These are phyloP conservation scores for Mimumesa dahlbomi DNA, from an alignment of 2,888 invertebrate genomes.

Conservation along the genomic window DNA sequence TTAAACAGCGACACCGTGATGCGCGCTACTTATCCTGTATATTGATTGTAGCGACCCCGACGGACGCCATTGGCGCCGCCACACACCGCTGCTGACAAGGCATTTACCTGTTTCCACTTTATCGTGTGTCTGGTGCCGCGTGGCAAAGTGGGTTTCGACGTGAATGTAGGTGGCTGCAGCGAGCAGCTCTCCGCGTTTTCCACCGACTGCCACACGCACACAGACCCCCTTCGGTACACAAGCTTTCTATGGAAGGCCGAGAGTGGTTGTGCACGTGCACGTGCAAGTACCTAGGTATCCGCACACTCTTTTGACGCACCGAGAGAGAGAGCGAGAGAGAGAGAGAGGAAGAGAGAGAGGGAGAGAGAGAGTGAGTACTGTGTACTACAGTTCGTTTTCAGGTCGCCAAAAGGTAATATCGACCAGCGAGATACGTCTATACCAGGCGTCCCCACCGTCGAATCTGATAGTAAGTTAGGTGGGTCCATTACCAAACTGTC, in stretches of 20 bases:
- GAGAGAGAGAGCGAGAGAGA: slow-evolving; percentile 8
- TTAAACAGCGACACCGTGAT: slow-evolving; percentile 46
- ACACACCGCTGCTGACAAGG: slow-evolving; percentile 64
- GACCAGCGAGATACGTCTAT: slow-evolving; percentile 59
- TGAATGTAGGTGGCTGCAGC: slow-evolving; percentile 54
- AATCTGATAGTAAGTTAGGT: slow-evolving; percentile 50
- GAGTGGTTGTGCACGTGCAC: background rate
- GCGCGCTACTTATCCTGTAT: slow-evolving; percentile 56
- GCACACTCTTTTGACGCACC: slow-evolving; percentile 39
- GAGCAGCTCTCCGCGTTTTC: slow-evolving; percentile 45
- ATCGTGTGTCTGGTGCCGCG: slow-evolving; percentile 58
- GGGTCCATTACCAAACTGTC: slow-evolving; percentile 66
- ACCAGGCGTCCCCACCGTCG: slow-evolving; percentile 52
- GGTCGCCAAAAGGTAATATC: slow-evolving; percentile 64
- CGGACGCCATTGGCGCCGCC: slow-evolving; percentile 45
- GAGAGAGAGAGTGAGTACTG: background rate
- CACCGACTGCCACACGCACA: slow-evolving; percentile 7
- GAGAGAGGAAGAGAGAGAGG: slow-evolving; percentile 2
- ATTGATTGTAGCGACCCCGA: slow-evolving; percentile 49
- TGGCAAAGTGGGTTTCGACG: slow-evolving; percentile 64
- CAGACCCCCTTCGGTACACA: background rate
- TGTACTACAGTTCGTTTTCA: slow-evolving; percentile 51
- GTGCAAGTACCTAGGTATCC: slow-evolving; percentile 1
- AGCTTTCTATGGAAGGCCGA: background rate
- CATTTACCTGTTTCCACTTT: slow-evolving; percentile 71